Conservation (phyloP, 2,888 invertebrate genomes). For the Cantharis lateralis region DNA sequence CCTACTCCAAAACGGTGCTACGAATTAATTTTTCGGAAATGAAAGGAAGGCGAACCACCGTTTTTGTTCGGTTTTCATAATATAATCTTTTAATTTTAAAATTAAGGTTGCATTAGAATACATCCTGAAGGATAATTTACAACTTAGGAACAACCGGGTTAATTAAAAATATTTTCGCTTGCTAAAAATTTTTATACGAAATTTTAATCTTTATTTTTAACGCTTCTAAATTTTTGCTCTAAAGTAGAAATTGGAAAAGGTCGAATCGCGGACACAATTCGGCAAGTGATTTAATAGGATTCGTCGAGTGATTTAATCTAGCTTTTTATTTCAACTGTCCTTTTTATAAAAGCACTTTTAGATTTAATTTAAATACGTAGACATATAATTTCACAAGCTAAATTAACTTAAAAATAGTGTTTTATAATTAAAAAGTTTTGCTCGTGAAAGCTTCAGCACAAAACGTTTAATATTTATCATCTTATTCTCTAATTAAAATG, state of each 20-base stretch:
- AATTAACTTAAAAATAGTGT: not conserved
- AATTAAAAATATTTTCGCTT: not conserved
- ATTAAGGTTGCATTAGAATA: not conserved
- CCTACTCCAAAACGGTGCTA: not conserved
- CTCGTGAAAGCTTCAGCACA: not conserved
- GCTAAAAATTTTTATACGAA: not conserved
- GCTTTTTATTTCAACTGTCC: not conserved
- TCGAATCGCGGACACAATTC: not conserved
- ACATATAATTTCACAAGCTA: not conserved
- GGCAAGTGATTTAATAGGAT: not conserved
- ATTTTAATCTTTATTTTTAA: not conserved
- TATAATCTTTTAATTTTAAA: not conserved
- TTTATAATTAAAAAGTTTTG: not conserved
- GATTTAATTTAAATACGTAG: not conserved
- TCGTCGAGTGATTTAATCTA: not conserved
- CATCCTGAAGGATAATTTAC: not conserved
- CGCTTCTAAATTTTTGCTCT: not conserved
- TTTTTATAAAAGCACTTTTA: not conserved
- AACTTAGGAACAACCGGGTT: not conserved
- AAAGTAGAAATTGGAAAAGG: not conserved
- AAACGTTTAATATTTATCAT: not conserved
- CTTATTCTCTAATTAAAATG: not conserved
- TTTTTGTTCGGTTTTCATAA: not conserved
- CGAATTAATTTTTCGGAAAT: not conserved
- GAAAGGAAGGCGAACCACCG: not conserved